Evolutionary conservation across 1,140 invertebrate species (phyloP).

Genomic region (Tyrophagus putrescentiae): DNA sequence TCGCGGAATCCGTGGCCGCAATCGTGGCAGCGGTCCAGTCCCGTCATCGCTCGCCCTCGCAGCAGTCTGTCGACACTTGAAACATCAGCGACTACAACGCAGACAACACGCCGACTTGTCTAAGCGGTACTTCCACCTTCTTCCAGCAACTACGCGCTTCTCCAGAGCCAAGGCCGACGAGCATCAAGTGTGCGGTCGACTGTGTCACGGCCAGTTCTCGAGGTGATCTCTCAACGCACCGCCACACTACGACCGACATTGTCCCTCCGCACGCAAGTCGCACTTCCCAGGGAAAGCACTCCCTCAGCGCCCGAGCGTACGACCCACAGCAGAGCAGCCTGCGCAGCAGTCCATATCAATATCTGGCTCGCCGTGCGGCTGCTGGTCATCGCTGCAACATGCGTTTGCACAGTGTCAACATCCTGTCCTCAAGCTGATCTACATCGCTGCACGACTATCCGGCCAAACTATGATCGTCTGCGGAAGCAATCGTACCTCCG

Average conservation of each 20-base stretch:
- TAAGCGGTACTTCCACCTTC: no score
- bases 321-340: neutral
- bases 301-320: no score
- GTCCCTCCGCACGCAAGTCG: conserved; percentile 65
- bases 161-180: no score
- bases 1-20: conserved; percentile 46
- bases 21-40: conserved; percentile 59
- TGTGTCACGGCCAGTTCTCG: conserved; percentile 46
- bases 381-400: neutral
- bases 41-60: conserved; percentile 45
- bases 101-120: neutral
- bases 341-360: neutral
- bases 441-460: neutral
- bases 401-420: neutral
- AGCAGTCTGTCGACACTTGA: neutral
- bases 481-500: conserved; percentile 76
- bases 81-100: conserved; percentile 39
- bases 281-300: conserved; percentile 36
- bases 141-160: no score
- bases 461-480: conserved; percentile 59
- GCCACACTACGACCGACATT: conserved; percentile 55
- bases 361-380: neutral
- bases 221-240: conserved; percentile 72
- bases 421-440: neutral
- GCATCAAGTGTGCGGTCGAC: conserved; percentile 40